These are phyloP conservation scores for Nomada flava DNA, from an alignment of 2,888 invertebrate genomes.

Conservation along the genomic window DNA sequence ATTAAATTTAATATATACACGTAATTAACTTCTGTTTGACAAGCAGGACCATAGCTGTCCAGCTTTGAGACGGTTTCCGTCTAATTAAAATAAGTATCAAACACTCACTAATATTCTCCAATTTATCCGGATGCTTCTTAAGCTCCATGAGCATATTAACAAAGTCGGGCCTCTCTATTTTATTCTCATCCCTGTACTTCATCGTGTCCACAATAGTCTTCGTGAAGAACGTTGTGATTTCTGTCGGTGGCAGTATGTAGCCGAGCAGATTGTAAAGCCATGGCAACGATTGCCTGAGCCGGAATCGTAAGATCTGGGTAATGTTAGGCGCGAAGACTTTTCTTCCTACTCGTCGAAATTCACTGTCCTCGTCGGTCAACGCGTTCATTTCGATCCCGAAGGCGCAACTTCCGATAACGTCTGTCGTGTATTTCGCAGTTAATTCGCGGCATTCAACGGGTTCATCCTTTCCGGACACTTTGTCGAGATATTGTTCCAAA, in stretches of 20 bases:
- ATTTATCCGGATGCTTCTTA: constrained; percentile 68
- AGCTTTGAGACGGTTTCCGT: too few relatives aligned
- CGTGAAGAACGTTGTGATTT: constrained; percentile 78
- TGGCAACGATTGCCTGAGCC: constrained; percentile 63
- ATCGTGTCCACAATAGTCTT: constrained; percentile 78
- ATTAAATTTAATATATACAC: too few relatives aligned
- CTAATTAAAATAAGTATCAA: too few relatives aligned
- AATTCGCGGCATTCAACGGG: constrained; percentile 74
- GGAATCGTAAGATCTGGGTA: constrained; percentile 31
- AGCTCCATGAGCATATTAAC: constrained; percentile 83
- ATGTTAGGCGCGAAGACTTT: constrained; percentile 68
- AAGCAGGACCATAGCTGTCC: too few relatives aligned
- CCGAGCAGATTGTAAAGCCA: constrained; percentile 66
- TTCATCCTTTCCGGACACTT: constrained; percentile 65
- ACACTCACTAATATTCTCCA: constrained; percentile 69
- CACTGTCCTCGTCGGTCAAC: constrained; percentile 76
- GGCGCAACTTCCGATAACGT: constrained; percentile 83
- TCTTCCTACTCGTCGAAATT: constrained; percentile 80
- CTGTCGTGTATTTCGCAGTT: constrained; percentile 82
- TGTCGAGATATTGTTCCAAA: constrained; percentile 83
- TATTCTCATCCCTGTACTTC: constrained; percentile 80
- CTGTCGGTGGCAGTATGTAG: constrained; percentile 62
- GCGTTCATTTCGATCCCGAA: constrained; percentile 83
- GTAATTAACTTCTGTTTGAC: too few relatives aligned
- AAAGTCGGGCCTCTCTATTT: constrained; percentile 83